Evolutionary conservation across 1,140 invertebrate species (phyloP).

Genomic region (Glossosoma conforme): DNA sequence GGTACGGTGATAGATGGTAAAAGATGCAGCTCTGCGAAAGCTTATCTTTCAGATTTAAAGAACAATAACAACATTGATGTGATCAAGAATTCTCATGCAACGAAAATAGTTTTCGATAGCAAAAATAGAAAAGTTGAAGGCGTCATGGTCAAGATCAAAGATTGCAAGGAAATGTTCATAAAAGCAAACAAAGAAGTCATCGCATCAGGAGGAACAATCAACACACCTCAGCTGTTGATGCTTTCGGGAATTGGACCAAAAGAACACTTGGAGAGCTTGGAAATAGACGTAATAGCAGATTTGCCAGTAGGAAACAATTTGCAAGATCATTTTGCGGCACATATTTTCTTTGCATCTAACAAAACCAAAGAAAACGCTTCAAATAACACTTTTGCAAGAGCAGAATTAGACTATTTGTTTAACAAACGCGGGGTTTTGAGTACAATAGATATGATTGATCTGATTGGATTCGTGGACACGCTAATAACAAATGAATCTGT

Average conservation of each 20-base stretch:
- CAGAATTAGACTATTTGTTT: conserved; percentile 38
- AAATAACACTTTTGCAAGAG: too few species aligned
- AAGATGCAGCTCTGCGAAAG: conserved; percentile 55
- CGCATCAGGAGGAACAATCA: conserved; percentile 51
- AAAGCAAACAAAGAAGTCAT: conserved; percentile 50
- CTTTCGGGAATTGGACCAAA: conserved; percentile 45
- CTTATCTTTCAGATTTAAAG: conserved; percentile 52
- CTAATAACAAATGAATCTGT: conserved; percentile 26
- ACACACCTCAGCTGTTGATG: conserved; percentile 50
- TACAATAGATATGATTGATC: conserved; percentile 37
- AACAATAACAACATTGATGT: conserved; percentile 64
- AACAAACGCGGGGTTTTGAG: conserved; percentile 36
- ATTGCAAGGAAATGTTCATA: conserved; percentile 34
- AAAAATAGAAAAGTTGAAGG: conserved; percentile 34
- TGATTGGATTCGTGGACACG: conserved; percentile 38
- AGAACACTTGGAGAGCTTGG: conserved; percentile 38
- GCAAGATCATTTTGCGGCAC: conserved; percentile 53
- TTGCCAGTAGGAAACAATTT: conserved; percentile 69
- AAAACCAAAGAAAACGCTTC: too few species aligned
- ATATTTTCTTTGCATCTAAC: conserved; percentile 37
- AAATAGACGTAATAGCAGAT: conserved; percentile 50
- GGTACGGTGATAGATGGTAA: conserved; percentile 52
- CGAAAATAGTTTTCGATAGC: conserved; percentile 41
- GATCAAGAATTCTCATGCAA: conserved; percentile 56
- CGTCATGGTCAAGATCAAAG: conserved; percentile 37